Conservation (phyloP, 2,797 vertebrate genomes). For the Sciurus vulgaris region DNA sequence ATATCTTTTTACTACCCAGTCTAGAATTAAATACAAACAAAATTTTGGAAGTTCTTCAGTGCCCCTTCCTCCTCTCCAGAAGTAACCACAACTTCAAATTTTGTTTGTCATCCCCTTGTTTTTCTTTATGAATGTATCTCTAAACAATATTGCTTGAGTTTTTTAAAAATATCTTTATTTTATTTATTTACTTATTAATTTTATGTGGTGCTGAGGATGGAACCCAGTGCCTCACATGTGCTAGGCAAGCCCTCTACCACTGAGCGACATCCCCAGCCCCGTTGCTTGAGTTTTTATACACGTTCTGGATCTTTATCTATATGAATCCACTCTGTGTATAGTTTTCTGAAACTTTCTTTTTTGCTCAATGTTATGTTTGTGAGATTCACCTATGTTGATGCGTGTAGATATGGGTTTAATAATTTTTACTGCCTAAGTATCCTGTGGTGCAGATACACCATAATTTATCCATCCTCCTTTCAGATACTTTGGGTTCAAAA, state of each 20-base stretch:
- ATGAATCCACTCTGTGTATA: not conserved
- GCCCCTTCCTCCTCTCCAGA: not conserved
- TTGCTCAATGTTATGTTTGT: not conserved
- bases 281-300: not conserved
- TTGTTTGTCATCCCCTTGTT: slow-evolving; percentile 3
- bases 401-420: not conserved
- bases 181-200: too few species aligned
- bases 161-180: not conserved
- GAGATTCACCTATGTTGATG: not conserved
- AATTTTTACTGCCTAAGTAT: not conserved
- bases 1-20: not conserved
- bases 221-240: too few species aligned
- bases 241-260: too few species aligned
- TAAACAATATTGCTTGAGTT: not conserved
- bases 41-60: not conserved
- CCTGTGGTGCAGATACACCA: not conserved
- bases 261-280: too few species aligned
- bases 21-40: not conserved
- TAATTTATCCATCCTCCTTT: not conserved
- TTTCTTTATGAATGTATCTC: not conserved
- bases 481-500: slow-evolving; percentile 38
- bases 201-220: too few species aligned
- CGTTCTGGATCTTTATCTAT: not conserved
- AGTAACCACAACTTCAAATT: not conserved
- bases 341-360: slow-evolving; percentile 21